Conservation (phyloP, 2,113 vertebrate species). For the Sphyrna mokarran region DNA sequence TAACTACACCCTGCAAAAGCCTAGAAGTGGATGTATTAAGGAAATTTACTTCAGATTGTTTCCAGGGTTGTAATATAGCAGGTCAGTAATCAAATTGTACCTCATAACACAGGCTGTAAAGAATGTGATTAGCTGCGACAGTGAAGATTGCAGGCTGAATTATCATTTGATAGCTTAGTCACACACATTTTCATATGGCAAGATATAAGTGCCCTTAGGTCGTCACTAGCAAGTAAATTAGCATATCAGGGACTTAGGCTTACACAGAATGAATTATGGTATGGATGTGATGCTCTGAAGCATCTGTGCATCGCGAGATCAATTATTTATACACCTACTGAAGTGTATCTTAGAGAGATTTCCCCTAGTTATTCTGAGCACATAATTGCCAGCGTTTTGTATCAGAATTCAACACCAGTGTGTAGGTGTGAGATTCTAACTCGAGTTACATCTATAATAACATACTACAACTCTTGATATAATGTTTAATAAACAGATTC, state of each 20-base stretch:
- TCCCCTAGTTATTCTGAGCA: slow-evolving; percentile 1
- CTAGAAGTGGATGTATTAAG: slow-evolving; percentile 57
- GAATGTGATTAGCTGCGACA: slow-evolving; percentile 51
- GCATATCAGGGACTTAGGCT: slow-evolving; percentile 24
- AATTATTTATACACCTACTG: slow-evolving; percentile 14
- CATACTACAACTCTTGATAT: not conserved
- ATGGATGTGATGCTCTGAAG: not conserved
- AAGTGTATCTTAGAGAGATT: slow-evolving; percentile 12
- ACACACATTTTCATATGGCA: slow-evolving; percentile 22
- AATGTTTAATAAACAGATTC: slow-evolving; percentile 20
- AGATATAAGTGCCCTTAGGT: not conserved
- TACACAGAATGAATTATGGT: slow-evolving; percentile 15
- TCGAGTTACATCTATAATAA: slow-evolving; percentile 10
- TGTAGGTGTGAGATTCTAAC: slow-evolving; percentile 16
- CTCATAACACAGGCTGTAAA: slow-evolving; percentile 49
- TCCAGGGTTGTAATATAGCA: slow-evolving; percentile 54
- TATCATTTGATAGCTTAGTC: slow-evolving; percentile 29
- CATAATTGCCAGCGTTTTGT: not conserved
- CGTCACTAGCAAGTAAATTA: not conserved
- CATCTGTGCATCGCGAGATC: slow-evolving; percentile 22
- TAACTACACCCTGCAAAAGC: slow-evolving; percentile 56
- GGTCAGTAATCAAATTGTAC: slow-evolving; percentile 52
- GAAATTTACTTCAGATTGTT: slow-evolving; percentile 60
- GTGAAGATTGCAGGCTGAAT: slow-evolving; percentile 37
- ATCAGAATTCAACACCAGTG: not conserved